Conservation (phyloP, 2,888 invertebrate species). For the Epirrita christyi region DNA sequence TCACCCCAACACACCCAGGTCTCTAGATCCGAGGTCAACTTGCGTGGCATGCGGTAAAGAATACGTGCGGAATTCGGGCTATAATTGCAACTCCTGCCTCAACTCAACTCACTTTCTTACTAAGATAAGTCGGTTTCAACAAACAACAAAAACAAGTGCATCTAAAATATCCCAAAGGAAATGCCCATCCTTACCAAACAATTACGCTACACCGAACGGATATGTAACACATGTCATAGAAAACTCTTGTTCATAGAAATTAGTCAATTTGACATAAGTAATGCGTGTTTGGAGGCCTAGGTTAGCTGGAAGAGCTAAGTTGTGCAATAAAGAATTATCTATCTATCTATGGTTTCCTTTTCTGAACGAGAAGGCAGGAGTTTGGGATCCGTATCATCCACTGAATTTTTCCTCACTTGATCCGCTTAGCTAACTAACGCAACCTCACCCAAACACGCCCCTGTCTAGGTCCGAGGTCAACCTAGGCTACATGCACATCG, state of each 20-base stretch:
- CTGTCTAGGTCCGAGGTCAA: conserved; percentile 43
- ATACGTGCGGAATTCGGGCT: neutral
- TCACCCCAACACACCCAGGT: conserved; percentile 32
- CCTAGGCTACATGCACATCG: conserved; percentile 5
- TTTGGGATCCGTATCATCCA: neutral
- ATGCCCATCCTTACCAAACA: too few species aligned
- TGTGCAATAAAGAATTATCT: too few species aligned
- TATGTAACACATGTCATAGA: too few species aligned
- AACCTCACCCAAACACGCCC: conserved; percentile 26
- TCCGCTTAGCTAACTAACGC: conserved; percentile 41
- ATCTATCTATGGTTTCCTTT: neutral
- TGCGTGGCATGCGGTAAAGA: conserved; percentile 26
- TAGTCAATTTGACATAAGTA: too few species aligned
- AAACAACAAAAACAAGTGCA: too few species aligned
- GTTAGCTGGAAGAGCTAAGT: too few species aligned
- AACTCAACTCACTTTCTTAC: too few species aligned
- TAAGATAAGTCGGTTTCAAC: too few species aligned
- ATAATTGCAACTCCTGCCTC: neutral
- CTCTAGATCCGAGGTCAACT: conserved; percentile 37
- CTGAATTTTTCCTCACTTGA: conserved; percentile 14
- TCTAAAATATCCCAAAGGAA: too few species aligned
- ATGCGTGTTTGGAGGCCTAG: too few species aligned
- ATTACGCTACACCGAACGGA: too few species aligned
- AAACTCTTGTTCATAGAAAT: too few species aligned
- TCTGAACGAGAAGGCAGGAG: neutral